Evolutionary conservation across 2,888 invertebrate genomes (phyloP), one percentile per base, ranked within the genome.

Genomic region (Apotomis capreana): DNA sequence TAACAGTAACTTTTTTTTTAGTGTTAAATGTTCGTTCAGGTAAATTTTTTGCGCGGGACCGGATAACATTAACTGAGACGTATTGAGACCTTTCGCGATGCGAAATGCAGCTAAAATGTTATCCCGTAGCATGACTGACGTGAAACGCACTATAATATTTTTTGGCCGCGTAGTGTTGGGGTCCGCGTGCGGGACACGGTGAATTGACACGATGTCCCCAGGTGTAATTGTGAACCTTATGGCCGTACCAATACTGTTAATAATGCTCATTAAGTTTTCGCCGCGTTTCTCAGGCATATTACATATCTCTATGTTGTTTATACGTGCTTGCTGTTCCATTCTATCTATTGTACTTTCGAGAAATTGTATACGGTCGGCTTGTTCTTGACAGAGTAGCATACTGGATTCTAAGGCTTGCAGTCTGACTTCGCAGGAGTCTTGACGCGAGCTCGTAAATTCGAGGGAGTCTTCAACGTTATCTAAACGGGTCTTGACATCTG

Each of bases 231-330:
- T 57, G 36, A 36, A 57, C 10, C 9, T 26, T 36, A 57, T 57
- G 2, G 57, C 57, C 3, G 57, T 10, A 8, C 26, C 36, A 5
- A 57, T 57, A 13, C 6, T 57, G 8, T 8, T 57, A 6, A 57
- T 57, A 36, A 57, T 36, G 9, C 9, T 36, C 12, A 57, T 57
- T 26, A 57, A 36, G 8, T 57, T 57, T 36, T 57, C 57, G 15
- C 15, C 57, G 13, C 57, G 57, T 10, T 57, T 57, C 5, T 57
- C 57, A 4, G 57, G 57, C 36, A 57, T 9, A 10, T 57, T 57
- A 36, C 57, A 57, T 15, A 57, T 57, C 36, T 57, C 57, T 8
- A 57, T 57, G 15, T 57, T 57, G 8, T 26, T 57, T 36, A 10
- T 36, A 1, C 57, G 4, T 3, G 36, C 57, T 36, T 57, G 57